Conservation (phyloP, 2,888 invertebrate species). For the Drosophila fungiperda region DNA sequence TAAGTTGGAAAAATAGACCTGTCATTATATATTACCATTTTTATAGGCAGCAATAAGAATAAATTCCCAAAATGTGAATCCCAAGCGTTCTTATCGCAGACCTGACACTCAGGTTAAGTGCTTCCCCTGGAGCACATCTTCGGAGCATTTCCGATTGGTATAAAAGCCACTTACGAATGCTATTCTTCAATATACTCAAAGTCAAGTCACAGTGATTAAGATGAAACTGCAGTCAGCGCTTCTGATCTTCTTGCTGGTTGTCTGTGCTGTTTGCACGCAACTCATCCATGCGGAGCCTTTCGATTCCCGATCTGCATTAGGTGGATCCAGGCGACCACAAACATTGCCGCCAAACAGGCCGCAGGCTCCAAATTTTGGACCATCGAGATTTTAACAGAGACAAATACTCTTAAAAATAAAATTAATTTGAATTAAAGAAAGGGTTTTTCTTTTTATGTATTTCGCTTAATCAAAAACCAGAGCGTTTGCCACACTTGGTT, state of each 20-base stretch:
- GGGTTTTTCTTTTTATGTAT: slow-evolving; percentile 33
- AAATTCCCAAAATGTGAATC: slow-evolving; percentile 8
- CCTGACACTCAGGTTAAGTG: slow-evolving; percentile 13
- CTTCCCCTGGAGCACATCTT: slow-evolving; percentile 24
- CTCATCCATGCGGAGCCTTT: slow-evolving; percentile 24
- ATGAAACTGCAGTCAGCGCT: slow-evolving; percentile 51
- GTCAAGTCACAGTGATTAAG: slow-evolving; percentile 17
- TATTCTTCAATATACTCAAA: neutral
- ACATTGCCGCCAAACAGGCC: slow-evolving; percentile 50
- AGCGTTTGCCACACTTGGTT: slow-evolving; percentile 24
- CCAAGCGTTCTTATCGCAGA: slow-evolving; percentile 13
- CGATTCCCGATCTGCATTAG: slow-evolving; percentile 2
- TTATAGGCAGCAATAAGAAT: neutral
- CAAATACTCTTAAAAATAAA: slow-evolving; percentile 2
- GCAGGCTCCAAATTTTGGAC: slow-evolving; percentile 21
- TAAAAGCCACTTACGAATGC: slow-evolving; percentile 7
- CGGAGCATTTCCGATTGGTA: neutral
- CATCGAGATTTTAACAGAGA: slow-evolving; percentile 14
- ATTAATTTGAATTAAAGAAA: slow-evolving; percentile 21
- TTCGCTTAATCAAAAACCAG: slow-evolving; percentile 34
- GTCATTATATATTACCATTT: slow-evolving; percentile 2
- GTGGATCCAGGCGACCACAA: slow-evolving; percentile 22
- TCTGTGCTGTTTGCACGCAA: slow-evolving; percentile 36
- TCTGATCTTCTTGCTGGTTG: slow-evolving; percentile 33
- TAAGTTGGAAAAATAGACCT: slow-evolving; percentile 36